Percentiles rank a stretch among this genome's conserved stretches.
These are phyloP conservation scores for Solenodon paradoxus DNA, from an alignment of 2,113 vertebrate species.

Conservation along the genomic window DNA sequence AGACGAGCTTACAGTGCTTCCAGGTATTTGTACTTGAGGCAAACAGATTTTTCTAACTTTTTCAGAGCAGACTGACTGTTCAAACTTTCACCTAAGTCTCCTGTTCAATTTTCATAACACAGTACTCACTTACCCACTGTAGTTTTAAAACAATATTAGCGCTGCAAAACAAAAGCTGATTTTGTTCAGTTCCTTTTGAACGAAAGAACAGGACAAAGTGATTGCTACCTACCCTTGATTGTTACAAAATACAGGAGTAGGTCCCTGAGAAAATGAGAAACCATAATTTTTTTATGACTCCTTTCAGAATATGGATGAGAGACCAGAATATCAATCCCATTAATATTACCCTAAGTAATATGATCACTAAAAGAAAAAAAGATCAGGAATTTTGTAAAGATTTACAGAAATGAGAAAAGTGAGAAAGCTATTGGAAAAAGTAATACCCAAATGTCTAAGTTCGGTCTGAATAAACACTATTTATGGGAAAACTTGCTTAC, in stretches of 20 bases:
- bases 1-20: neutral
- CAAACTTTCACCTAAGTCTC: neutral
- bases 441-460: neutral
- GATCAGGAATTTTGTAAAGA: neutral
- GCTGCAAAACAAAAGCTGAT: neutral
- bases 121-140: neutral
- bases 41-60: neutral
- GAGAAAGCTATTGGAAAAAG: neutral
- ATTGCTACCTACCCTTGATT: neutral
- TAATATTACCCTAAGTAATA: neutral
- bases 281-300: neutral
- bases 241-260: neutral
- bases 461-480: neutral
- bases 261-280: neutral
- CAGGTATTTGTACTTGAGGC: neutral
- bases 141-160: neutral
- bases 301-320: neutral
- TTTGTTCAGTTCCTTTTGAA: neutral
- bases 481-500: neutral
- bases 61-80: neutral
- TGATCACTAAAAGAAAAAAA: neutral
- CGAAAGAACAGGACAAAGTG: neutral
- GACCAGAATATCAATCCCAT: neutral
- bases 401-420: neutral
- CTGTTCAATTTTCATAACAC: neutral